Conservation (phyloP, 2,113 vertebrate genomes). For the Serinus canaria region DNA sequence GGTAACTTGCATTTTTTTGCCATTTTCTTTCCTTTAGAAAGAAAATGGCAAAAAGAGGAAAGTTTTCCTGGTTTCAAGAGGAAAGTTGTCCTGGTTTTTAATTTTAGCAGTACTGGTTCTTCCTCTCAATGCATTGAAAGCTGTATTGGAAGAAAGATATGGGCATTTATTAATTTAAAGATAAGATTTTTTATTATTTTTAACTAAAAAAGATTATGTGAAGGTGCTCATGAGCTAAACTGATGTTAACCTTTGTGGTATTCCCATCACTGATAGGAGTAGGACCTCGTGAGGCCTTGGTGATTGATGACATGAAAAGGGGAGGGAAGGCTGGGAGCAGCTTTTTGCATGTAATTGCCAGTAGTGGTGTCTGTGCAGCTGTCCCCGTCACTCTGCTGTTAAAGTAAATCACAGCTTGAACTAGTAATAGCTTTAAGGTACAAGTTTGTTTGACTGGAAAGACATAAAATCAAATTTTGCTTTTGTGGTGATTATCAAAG, state of each 20-base stretch:
- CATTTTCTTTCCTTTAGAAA: background rate
- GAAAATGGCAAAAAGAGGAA: too few species aligned
- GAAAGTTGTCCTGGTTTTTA: background rate
- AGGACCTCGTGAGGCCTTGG: background rate
- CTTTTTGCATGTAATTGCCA: background rate
- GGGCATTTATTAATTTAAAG: background rate
- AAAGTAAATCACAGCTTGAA: background rate
- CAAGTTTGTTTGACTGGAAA: background rate
- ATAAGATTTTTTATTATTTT: background rate
- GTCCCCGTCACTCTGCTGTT: background rate
- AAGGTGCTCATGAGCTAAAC: background rate
- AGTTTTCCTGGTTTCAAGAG: too few species aligned
- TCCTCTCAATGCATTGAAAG: background rate
- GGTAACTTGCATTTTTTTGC: background rate
- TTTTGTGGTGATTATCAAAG: background rate
- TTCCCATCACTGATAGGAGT: accelerated
- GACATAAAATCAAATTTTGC: background rate
- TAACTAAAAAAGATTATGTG: background rate
- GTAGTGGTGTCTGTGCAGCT: background rate
- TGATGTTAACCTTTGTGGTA: background rate
- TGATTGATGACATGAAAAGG: background rate
- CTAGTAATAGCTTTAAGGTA: background rate
- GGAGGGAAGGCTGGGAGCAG: background rate
- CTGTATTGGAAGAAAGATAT: background rate
- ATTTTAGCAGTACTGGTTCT: background rate